phyloP scores from a whole-genome alignment of 1,140 invertebrate species.

The Camponotus vicinus region DNA sequence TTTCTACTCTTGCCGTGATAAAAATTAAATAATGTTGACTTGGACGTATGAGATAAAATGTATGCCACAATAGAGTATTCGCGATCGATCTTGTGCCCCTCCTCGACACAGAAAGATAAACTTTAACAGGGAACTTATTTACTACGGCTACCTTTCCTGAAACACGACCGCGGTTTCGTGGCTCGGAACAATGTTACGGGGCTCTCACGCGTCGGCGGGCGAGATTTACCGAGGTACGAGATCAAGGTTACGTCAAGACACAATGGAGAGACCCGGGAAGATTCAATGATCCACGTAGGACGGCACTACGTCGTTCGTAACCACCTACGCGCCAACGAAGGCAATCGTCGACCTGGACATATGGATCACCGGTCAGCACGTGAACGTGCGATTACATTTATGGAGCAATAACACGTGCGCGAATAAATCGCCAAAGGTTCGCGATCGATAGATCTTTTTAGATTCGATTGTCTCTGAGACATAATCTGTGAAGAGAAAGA shows the following conservation, averaged over 20 bases:
- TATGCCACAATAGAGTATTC: neutral
- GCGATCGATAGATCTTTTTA: conserved; percentile 21
- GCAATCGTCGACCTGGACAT: neutral
- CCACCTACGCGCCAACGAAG: neutral
- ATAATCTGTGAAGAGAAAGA: neutral
- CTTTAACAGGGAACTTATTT: conserved; percentile 48
- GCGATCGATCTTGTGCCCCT: neutral
- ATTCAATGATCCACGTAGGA: conserved; percentile 60
- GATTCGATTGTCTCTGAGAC: neutral
- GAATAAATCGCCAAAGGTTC: neutral
- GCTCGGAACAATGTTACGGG: conserved; percentile 33
- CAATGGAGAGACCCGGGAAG: conserved; percentile 32
- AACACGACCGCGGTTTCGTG: conserved; percentile 32
- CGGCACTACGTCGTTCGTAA: neutral
- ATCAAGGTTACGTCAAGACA: conserved; percentile 63
- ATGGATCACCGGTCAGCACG: conserved; percentile 16
- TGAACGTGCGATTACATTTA: conserved; percentile 41
- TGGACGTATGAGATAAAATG: neutral
- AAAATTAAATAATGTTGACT: neutral
- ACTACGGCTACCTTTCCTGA: conserved; percentile 10
- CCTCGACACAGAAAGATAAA: neutral
- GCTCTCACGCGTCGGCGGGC: conserved; percentile 24
- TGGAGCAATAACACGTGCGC: neutral
- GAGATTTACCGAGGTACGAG: conserved; percentile 60
- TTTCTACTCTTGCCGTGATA: neutral